Base-by-base conservation (phyloP, 2,797 vertebrate genomes). In the Sebastes oblongus region DNA sequence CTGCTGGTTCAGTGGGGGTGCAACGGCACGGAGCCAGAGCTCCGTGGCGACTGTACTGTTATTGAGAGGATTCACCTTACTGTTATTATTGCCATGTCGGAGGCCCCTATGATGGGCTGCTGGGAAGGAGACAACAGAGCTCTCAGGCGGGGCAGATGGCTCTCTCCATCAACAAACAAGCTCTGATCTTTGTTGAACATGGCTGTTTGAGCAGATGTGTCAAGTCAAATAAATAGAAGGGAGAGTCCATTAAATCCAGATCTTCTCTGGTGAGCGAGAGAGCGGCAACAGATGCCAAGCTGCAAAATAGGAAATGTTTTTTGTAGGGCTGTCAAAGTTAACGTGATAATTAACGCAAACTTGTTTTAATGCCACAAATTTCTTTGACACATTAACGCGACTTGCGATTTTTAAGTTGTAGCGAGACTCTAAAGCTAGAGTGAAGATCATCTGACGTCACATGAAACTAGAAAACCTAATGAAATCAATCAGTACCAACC, bases 181-280 rank as follows among this genome's bases (percentile, higher is more conserved):
- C 75, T 88, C 75, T 83, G 82, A 88, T 91, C 88, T 89, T 55
- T 72, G 52, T 65, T 73, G 74, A 79, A 77, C 75, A 18, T 54
- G 67, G 56, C 75, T 90, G 75, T 92, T 88, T 89, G 78, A 86
- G 85, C 92, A 93, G 90, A 91, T 93, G 92, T 89, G 83, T 90
- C 22, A 90, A 88, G 78, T 77, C 79, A 92, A 92, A 93, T 82
- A 93, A 94, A 93, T 77, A 93, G 4, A 60, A 77, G 46, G 85
- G 78, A 79, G 78, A 84, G 88, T 88, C 78, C 73, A 90, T 93
- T 81, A 89, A 87, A 83, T 76, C 72, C 89, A 91, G 80, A 90
- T 86, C 54, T 66, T 72, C 46, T 66, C 70, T 68, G 39, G 39
- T 24, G 14, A 83, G 65, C 24, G 34, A 78, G 22, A 27, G 34